Percentiles rank a stretch among this genome's conserved stretches.
Evolutionary conservation across 1,140 invertebrate genomes (phyloP).

Genomic region (Tetramorium parvispinum): DNA sequence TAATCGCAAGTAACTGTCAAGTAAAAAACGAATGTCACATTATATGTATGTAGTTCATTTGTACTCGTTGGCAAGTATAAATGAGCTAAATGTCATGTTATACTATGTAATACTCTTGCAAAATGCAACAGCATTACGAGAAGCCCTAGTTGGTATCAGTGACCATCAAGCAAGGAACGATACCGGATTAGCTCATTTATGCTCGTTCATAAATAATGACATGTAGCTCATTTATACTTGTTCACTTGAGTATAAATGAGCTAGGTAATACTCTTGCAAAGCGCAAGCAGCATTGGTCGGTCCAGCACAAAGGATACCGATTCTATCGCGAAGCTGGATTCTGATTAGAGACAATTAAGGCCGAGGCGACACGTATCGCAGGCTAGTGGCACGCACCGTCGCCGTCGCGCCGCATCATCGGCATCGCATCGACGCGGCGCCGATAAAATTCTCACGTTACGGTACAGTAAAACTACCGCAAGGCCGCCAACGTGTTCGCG

Average conservation of each 20-base stretch:
- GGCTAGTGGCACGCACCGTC: neutral
- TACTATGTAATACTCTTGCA: neutral
- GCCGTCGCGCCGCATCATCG: conserved; percentile 28
- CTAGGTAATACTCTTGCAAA: neutral
- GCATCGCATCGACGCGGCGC: conserved; percentile 66
- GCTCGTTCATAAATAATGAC: neutral
- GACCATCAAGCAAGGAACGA: neutral
- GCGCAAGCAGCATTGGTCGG: neutral
- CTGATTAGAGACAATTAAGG: conserved; percentile 39
- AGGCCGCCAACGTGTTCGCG: conserved; percentile 77
- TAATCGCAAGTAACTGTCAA: neutral
- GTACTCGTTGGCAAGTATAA: neutral
- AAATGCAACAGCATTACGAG: neutral
- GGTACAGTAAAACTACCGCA: conserved; percentile 84
- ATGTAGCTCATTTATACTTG: neutral
- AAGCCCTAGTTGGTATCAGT: neutral
- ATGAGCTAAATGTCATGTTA: neutral
- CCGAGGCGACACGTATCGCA: neutral
- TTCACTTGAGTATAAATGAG: neutral
- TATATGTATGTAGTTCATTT: neutral
- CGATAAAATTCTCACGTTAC: conserved; percentile 83
- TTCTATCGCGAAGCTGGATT: neutral
- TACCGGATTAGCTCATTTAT: neutral
- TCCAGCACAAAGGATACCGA: neutral
- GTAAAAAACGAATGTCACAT: neutral